Evolutionary conservation across 1,140 invertebrate species (phyloP).

Genomic region (Macrobrachium nipponense): DNA sequence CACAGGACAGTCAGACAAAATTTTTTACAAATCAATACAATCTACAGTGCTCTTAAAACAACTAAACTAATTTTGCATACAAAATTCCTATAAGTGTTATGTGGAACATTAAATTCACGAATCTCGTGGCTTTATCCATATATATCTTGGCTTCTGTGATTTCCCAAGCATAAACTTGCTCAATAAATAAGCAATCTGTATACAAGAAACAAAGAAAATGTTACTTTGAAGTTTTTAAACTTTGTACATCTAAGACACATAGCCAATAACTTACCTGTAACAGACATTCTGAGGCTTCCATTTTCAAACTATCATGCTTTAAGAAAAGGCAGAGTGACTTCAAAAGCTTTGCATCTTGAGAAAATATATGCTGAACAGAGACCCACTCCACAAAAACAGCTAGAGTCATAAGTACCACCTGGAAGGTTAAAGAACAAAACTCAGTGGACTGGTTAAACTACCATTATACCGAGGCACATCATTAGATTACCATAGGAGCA

Average conservation of each 20-base stretch:
- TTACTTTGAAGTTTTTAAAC: no score
- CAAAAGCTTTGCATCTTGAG: slow-evolving; percentile 83
- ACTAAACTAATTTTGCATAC: no score
- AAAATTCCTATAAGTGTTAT: no score
- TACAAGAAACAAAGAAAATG: neutral
- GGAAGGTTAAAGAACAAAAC: slow-evolving; percentile 30
- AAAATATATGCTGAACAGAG: slow-evolving; percentile 85
- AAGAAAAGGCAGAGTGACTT: slow-evolving; percentile 85
- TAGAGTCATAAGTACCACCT: slow-evolving; percentile 84
- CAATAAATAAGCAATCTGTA: no score
- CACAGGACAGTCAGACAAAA: neutral
- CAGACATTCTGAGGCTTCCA: slow-evolving; percentile 86
- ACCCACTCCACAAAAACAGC: slow-evolving; percentile 94
- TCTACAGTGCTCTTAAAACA: no score
- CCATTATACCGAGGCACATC: neutral
- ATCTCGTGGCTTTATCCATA: no score
- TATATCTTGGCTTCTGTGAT: no score
- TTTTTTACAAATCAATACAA: neutral
- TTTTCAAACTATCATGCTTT: slow-evolving; percentile 82
- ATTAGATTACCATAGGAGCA: neutral
- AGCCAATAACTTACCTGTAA: slow-evolving; percentile 78
- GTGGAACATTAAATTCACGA: no score
- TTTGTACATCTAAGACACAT: no score
- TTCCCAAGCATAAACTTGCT: no score
- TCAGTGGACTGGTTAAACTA: neutral